phyloP scores from a whole-genome alignment of 2,797 vertebrate genomes.

The Enteromius viviparus region DNA sequence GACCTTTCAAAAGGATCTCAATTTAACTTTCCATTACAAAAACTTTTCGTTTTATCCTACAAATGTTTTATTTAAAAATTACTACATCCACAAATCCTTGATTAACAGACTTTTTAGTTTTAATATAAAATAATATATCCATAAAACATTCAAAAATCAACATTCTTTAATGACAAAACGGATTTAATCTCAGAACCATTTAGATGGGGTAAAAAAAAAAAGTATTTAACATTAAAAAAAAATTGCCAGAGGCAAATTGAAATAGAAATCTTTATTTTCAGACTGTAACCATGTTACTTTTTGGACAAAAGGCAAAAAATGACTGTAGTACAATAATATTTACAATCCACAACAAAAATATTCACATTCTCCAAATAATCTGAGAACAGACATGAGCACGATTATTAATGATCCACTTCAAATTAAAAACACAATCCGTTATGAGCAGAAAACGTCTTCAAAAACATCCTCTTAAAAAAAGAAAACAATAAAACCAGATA shows the following conservation, averaged over 20 bases:
- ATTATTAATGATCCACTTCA: conserved; percentile 71
- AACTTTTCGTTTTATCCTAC: not conserved
- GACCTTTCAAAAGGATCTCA: no score
- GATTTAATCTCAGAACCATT: not conserved
- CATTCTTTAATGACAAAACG: not conserved
- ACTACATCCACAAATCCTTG: not conserved
- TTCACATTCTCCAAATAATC: conserved; percentile 70
- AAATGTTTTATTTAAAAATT: no score
- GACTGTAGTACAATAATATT: conserved; percentile 72
- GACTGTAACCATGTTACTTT: conserved; percentile 76
- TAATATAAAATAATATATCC: not conserved
- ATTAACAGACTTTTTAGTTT: not conserved
- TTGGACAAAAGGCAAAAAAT: conserved; percentile 72
- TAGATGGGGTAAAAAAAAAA: no score
- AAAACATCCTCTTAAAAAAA: conserved; percentile 47
- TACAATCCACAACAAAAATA: conserved; percentile 70
- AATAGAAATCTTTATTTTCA: conserved; percentile 40
- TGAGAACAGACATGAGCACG: conserved; percentile 39
- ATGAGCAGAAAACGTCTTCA: not conserved
- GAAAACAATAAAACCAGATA: conserved; percentile 42
- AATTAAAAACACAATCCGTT: conserved; percentile 38
- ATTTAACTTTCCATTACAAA: no score
- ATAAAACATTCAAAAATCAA: not conserved
- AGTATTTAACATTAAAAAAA: not conserved
- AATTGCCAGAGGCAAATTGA: not conserved